These are phyloP conservation scores for Drosophila hamatofila DNA, from an alignment of 2,888 invertebrate genomes.

Conservation along the genomic window DNA sequence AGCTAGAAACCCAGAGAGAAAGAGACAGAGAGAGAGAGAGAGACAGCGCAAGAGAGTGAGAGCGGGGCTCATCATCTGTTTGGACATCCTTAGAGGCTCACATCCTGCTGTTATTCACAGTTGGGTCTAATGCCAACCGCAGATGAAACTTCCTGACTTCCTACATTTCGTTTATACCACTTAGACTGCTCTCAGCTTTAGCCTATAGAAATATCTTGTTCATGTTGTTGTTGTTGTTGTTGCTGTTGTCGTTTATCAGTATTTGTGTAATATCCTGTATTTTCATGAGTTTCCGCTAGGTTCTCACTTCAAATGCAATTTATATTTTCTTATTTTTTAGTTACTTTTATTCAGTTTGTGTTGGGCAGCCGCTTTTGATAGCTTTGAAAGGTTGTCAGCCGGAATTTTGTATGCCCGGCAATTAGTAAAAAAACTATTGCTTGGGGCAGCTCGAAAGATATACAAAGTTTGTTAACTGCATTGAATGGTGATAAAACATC, in stretches of 20 bases:
- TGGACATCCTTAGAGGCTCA: constrained; percentile 54
- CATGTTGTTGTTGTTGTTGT: background rate
- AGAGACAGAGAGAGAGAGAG: constrained; percentile 8
- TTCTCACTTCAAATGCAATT: constrained; percentile 28
- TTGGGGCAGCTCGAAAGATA: constrained; percentile 15
- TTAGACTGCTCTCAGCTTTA: constrained; percentile 24
- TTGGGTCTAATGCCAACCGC: constrained; percentile 61
- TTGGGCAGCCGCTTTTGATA: constrained; percentile 35
- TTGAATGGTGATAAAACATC: background rate
- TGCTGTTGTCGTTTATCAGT: constrained; percentile 44
- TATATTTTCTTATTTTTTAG: constrained; percentile 19
- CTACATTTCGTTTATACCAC: constrained; percentile 59
- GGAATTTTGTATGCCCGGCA: background rate
- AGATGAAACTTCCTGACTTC: constrained; percentile 76
- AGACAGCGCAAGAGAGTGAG: constrained; percentile 7
- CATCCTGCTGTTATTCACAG: constrained; percentile 60
- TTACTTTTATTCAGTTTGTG: constrained; percentile 31
- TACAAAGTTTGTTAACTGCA: constrained; percentile 16
- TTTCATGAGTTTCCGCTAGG: constrained; percentile 73
- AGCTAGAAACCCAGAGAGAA: constrained; percentile 2
- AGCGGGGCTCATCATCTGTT: constrained; percentile 59
- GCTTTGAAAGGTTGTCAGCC: constrained; percentile 21
- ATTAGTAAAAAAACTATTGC: constrained; percentile 16
- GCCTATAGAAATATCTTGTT: constrained; percentile 10
- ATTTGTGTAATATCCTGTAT: constrained; percentile 76